phyloP scores from a whole-genome alignment of 1,140 invertebrate genomes.

The Drosophila varians region DNA sequence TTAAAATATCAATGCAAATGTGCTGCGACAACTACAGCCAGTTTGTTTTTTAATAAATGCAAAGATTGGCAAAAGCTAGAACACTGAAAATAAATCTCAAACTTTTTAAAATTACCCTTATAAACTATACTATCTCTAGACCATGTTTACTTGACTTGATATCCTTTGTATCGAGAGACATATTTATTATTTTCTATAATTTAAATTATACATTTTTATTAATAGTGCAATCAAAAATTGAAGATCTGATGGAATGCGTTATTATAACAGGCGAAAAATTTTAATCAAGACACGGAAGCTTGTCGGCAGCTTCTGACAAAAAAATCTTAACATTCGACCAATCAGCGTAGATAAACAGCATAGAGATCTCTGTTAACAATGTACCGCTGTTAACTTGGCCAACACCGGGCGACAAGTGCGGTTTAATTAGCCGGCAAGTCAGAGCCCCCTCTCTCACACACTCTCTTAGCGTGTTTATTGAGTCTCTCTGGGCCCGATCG shows the following conservation, averaged over 20 bases:
- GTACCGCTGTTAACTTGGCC: conserved; percentile 62
- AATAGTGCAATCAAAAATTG: neutral
- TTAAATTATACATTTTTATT: neutral
- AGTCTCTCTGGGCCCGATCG: too few species aligned
- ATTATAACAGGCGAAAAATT: conserved; percentile 9
- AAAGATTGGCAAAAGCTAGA: neutral
- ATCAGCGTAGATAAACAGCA: conserved; percentile 58
- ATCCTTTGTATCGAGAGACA: too few species aligned
- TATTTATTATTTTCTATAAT: too few species aligned
- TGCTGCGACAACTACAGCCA: conserved; percentile 34
- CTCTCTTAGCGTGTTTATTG: too few species aligned
- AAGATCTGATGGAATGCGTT: neutral
- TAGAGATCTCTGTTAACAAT: conserved; percentile 62
- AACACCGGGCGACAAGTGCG: conserved; percentile 60
- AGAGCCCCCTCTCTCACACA: conserved; percentile 2
- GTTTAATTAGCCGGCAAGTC: conserved; percentile 54
- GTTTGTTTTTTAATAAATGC: conserved; percentile 66
- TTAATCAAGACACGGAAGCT: conserved; percentile 58
- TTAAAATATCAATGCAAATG: conserved; percentile 57
- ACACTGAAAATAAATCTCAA: neutral
- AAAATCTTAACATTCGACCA: conserved; percentile 65
- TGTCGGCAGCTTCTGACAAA: conserved; percentile 48
- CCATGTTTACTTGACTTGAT: too few species aligned
- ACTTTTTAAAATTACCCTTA: too few species aligned
- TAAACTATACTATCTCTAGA: too few species aligned